phyloP scores from a whole-genome alignment of 2,113 vertebrate species.

The Cavia porcellus region DNA sequence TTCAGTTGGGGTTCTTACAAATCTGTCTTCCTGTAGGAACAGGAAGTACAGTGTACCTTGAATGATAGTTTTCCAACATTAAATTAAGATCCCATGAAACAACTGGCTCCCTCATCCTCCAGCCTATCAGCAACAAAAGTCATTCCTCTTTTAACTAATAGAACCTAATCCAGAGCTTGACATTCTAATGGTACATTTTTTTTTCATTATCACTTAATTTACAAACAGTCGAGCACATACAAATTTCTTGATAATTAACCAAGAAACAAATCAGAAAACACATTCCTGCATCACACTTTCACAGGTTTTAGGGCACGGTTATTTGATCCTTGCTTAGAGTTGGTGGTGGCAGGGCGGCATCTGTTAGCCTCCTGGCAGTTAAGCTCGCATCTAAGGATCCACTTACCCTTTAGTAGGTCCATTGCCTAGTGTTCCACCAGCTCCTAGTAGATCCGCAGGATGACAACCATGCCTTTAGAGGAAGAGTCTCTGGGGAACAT shows the following conservation, averaged over 20 bases:
- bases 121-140: background rate
- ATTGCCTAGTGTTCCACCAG: too few species aligned
- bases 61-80: background rate
- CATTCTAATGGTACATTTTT: background rate
- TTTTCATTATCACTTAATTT: background rate
- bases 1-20: background rate
- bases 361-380: background rate
- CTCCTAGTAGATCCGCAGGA: background rate
- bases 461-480: background rate
- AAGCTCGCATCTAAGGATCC: background rate
- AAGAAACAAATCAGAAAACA: background rate
- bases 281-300: too few species aligned
- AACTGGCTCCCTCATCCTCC: background rate
- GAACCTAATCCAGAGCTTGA: background rate
- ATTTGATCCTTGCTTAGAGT: background rate
- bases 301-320: background rate
- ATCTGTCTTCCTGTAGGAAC: too few species aligned
- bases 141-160: background rate
- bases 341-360: background rate
- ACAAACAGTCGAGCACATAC: background rate
- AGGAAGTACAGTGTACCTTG: background rate
- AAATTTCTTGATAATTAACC: background rate
- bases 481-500: background rate
- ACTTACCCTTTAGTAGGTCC: accelerated
- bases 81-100: background rate